Conservation (phyloP, 2,113 vertebrate genomes). For the Sardina pilchardus region DNA sequence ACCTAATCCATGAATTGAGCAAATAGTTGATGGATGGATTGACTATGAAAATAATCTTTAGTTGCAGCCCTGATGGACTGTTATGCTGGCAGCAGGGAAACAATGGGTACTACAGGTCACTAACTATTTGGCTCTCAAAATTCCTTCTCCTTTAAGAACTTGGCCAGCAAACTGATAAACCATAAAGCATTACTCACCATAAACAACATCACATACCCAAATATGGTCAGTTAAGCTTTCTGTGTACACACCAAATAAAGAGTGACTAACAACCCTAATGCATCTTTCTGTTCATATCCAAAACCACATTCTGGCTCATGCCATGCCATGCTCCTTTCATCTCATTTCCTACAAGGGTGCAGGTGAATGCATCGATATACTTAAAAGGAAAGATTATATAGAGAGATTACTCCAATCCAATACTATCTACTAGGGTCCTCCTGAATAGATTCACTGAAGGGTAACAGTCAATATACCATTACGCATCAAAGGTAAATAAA, state of each 20-base stretch:
- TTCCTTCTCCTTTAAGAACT: neutral
- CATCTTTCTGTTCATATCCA: neutral
- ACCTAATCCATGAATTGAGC: no score
- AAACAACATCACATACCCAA: neutral
- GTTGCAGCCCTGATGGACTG: neutral
- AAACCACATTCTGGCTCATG: neutral
- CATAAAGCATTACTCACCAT: neutral
- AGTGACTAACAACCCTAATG: neutral
- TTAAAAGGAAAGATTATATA: constrained; percentile 3
- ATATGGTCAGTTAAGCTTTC: neutral
- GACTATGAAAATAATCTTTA: no score
- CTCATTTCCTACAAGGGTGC: neutral
- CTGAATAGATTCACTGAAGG: neutral
- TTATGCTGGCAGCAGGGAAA: neutral
- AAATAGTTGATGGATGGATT: no score
- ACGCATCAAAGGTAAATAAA: neutral
- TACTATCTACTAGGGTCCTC: neutral
- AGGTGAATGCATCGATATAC: neutral
- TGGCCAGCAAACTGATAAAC: neutral
- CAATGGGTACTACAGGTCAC: neutral
- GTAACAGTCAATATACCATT: neutral
- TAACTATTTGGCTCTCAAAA: neutral
- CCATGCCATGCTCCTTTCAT: neutral
- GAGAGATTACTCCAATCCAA: neutral
- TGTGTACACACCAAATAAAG: neutral